These are phyloP conservation scores for Drosophila diplacantha DNA, from an alignment of 2,888 invertebrate species.

Conservation along the genomic window DNA sequence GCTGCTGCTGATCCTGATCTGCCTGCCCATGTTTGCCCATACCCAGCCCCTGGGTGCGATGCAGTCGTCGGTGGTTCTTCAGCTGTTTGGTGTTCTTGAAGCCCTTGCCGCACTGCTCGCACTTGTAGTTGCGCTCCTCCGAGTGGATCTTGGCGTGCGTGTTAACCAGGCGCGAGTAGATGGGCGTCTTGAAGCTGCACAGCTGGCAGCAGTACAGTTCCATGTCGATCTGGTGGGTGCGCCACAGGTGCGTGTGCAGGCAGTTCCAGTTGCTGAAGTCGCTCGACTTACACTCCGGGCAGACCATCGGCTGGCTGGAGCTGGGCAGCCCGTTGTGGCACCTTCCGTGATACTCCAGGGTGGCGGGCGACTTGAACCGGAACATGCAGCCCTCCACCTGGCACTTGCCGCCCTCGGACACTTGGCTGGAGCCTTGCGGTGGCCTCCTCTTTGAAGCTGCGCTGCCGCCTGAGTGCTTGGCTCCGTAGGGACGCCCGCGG, in stretches of 20 bases:
- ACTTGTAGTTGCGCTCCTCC: conserved; percentile 81
- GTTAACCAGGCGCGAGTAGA: conserved; percentile 84
- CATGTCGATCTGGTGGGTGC: conserved; percentile 86
- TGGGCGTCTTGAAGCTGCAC: conserved; percentile 86
- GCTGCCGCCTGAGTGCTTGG: conserved; percentile 70
- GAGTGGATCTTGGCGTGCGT: conserved; percentile 88
- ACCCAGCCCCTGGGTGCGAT: conserved; percentile 77
- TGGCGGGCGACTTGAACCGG: conserved; percentile 72
- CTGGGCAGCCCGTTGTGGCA: conserved; percentile 68
- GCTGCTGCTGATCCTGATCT: neutral
- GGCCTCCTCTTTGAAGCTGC: conserved; percentile 59
- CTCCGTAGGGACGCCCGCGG: conserved; percentile 76
- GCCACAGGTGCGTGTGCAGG: conserved; percentile 89
- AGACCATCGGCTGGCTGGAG: conserved; percentile 75
- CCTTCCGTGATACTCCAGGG: conserved; percentile 74
- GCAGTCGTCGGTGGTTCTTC: conserved; percentile 85
- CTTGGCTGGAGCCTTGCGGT: conserved; percentile 39
- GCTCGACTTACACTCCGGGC: conserved; percentile 82
- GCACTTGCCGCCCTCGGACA: conserved; percentile 70
- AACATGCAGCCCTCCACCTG: conserved; percentile 74
- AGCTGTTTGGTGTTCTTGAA: conserved; percentile 90
- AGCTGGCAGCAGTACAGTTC: conserved; percentile 87
- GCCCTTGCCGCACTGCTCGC: conserved; percentile 84
- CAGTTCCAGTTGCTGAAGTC: conserved; percentile 81
- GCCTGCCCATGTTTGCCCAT: conserved; percentile 39